Percentiles rank a stretch among this genome's conserved stretches.
Evolutionary conservation across 1,140 invertebrate genomes (phyloP).

Genomic region (Rhagoletis pomonella): DNA sequence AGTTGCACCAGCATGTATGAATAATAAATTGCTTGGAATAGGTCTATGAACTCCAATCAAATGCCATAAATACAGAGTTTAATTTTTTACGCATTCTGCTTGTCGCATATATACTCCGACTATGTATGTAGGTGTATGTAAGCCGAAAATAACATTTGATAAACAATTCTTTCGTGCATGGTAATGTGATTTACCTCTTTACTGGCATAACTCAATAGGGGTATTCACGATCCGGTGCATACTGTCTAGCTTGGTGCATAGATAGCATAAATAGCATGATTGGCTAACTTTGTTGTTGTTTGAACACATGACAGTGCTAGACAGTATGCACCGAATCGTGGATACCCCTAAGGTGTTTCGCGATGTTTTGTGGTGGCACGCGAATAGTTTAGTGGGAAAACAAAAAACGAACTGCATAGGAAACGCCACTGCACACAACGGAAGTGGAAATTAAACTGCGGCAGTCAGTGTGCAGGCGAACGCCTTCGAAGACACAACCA

Average conservation of each 20-base stretch:
- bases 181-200: background rate
- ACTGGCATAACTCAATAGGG: background rate
- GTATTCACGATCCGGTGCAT: too few relatives aligned
- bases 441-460: background rate
- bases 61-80: too few relatives aligned
- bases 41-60: background rate
- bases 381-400: conserved; percentile 3
- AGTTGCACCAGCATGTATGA: too few relatives aligned
- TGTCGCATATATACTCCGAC: background rate
- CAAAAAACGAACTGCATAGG: background rate
- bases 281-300: too few relatives aligned
- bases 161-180: background rate
- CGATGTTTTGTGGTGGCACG: background rate
- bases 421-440: background rate
- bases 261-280: too few relatives aligned
- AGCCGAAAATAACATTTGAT: background rate
- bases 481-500: background rate
- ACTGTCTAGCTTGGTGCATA: too few relatives aligned
- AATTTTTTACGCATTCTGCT: background rate
- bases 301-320: too few relatives aligned
- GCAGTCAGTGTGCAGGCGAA: conserved; percentile 10
- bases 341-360: too few relatives aligned
- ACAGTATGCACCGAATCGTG: too few relatives aligned
- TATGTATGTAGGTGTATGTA: background rate
- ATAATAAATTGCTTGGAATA: too few relatives aligned